phyloP scores from a whole-genome alignment of 30 jellyfish, hydroid and myxozoan species.

The Hydractinia symbiolongicarpus region DNA sequence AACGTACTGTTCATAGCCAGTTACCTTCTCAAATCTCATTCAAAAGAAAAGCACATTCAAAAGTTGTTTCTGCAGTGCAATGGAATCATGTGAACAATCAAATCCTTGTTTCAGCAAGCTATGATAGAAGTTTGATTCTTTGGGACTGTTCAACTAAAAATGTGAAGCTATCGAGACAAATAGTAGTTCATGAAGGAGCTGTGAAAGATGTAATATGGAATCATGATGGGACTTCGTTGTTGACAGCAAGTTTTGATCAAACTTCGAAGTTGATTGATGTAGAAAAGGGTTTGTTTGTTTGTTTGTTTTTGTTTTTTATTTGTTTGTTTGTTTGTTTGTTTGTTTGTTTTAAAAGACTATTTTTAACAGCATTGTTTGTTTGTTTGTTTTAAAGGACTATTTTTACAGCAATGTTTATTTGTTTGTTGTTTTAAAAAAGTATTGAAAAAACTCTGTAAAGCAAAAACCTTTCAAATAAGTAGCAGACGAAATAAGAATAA shows the following conservation, averaged over 20 bases:
- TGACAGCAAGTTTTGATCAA: constrained; percentile 79
- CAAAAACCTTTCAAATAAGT: no score
- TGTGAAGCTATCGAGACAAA: not conserved
- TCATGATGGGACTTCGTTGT: constrained; percentile 22
- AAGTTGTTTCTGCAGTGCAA: constrained; percentile 14
- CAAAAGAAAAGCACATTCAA: constrained; percentile 1
- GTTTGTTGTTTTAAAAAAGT: not conserved
- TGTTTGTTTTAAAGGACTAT: no score
- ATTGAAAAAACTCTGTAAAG: not conserved
- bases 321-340: no score
- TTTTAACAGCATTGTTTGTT: no score
- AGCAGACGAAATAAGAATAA: no score
- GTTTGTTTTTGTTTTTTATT: not conserved
- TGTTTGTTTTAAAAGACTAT: no score
- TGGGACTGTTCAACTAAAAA: constrained; percentile 23
- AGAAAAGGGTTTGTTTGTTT: constrained; percentile 46
- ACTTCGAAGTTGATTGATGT: constrained; percentile 60
- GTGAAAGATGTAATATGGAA: constrained; percentile 84
- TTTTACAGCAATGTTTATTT: no score
- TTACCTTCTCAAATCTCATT: no score
- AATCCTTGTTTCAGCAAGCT: constrained; percentile 44
- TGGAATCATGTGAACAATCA: not conserved
- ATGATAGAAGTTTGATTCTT: constrained; percentile 42
- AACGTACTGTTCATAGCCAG: no score
- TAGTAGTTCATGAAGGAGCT: constrained; percentile 53